phyloP scores from a whole-genome alignment of 2,888 invertebrate genomes.

The Polydrusus pterygomalis region DNA sequence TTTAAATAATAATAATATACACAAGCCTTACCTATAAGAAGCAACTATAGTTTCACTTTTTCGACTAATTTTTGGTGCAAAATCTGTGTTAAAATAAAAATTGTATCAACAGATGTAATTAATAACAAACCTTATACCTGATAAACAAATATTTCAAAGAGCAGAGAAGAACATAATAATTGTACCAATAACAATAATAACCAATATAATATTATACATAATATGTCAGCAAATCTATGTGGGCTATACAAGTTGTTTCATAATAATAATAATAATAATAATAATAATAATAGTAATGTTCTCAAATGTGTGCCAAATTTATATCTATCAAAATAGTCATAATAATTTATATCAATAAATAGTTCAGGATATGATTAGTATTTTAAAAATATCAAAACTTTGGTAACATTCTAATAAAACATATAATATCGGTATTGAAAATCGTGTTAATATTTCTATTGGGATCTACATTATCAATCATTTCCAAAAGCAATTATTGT shows the following conservation, averaged over 20 bases:
- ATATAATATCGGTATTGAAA: neutral
- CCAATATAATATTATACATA: no score
- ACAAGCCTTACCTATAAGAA: conserved; percentile 20
- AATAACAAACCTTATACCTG: neutral
- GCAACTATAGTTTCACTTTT: conserved; percentile 24
- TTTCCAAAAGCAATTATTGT: neutral
- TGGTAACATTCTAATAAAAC: neutral
- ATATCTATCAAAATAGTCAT: no score
- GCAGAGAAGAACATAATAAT: neutral
- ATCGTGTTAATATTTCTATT: neutral
- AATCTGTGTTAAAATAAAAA: conserved; percentile 6
- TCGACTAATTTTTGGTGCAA: conserved; percentile 32
- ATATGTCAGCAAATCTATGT: no score
- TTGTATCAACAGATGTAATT: neutral
- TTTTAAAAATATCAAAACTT: neutral
- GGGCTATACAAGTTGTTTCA: no score
- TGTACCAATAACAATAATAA: neutral
- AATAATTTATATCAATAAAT: no score
- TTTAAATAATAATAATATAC: neutral
- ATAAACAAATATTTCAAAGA: neutral
- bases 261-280: no score
- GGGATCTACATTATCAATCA: neutral
- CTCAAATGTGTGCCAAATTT: no score
- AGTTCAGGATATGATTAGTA: neutral
- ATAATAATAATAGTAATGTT: no score